Evolutionary conservation across 1,140 invertebrate genomes (phyloP), one percentile per base, ranked within the genome.

Genomic region (Drosophila ercepeae): DNA sequence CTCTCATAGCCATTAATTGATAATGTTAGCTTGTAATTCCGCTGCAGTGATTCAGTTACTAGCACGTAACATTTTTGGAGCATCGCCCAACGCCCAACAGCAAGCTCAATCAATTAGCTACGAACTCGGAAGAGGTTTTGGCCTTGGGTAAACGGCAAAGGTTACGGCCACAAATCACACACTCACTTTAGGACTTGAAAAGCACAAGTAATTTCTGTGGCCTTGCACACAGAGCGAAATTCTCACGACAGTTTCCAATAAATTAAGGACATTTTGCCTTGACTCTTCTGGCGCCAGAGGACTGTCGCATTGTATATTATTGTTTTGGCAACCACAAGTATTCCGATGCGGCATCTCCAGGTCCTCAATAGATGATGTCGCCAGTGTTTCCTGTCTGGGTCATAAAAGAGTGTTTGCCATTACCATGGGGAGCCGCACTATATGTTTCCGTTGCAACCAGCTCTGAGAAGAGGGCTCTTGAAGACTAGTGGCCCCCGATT

Each of bases 291-390:
- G 57, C 69, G 23, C n/a, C 36, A 54, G 9, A 27, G 23, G 36
- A 8, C 19, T 4, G 6, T n/a, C 29, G 7, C 64, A 18, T 49
- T 18, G 41, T 44, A 39, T 45, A 59, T 44, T 2, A 48, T 45
- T 27, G 32, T 32, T 67, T 84, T 84, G 79, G 75, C 81, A 86
- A 58, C 60, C n/a, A n/a, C n/a, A n/a, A n/a, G n/a, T 69, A 65
- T 51, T 16, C 25, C 67, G 46, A 19, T 86, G 72, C 73, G n/a
- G n/a, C n/a, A 65, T 36, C 71, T 72, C 36, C 14, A 39, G 63
- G 74, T 32, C 25, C 36, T 32, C n/a, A n/a, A n/a, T 34, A 8
- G 11, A 7, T n/a, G 36, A 23, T 72, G 78, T 73, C 79, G 75
- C 58, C 81, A 73, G 41, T 54, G 39, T 59, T 84, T 84, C 81